phyloP scores from a whole-genome alignment of 2,888 invertebrate species.

The Autographa pulchrina region DNA sequence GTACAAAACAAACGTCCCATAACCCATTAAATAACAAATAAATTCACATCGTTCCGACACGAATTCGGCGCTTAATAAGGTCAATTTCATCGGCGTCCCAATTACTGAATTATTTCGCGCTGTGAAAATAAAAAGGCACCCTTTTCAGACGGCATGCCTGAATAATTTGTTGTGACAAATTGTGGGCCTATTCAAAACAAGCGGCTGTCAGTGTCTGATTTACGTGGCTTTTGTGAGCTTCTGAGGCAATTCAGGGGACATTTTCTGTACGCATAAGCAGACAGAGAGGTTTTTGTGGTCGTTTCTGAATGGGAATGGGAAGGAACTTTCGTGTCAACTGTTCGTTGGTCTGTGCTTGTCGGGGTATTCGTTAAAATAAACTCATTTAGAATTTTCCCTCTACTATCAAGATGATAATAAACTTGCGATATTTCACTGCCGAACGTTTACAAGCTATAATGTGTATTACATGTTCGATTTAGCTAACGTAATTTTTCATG shows the following conservation, averaged over 20 bases:
- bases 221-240: conserved; percentile 64
- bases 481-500: background rate
- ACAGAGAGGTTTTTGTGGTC: conserved; percentile 43
- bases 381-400: background rate
- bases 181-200: conserved; percentile 79
- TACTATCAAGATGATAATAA: background rate
- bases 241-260: conserved; percentile 57
- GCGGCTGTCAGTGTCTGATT: conserved; percentile 69
- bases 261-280: conserved; percentile 60
- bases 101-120: conserved; percentile 66
- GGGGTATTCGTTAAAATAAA: background rate
- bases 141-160: conserved; percentile 76
- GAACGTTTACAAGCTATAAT: no score
- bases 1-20: conserved; percentile 17
- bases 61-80: conserved; percentile 60
- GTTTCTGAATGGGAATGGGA: conserved; percentile 23
- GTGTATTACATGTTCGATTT: no score
- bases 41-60: conserved; percentile 33
- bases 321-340: conserved; percentile 8
- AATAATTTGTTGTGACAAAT: conserved; percentile 84
- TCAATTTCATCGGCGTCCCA: conserved; percentile 63
- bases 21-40: conserved; percentile 35
- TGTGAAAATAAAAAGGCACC: conserved; percentile 67
- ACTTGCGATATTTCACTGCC: background rate
- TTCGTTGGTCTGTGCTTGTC: conserved; percentile 9